Conservation (phyloP, 2,888 invertebrate species). For the Drosophila antonietae region DNA sequence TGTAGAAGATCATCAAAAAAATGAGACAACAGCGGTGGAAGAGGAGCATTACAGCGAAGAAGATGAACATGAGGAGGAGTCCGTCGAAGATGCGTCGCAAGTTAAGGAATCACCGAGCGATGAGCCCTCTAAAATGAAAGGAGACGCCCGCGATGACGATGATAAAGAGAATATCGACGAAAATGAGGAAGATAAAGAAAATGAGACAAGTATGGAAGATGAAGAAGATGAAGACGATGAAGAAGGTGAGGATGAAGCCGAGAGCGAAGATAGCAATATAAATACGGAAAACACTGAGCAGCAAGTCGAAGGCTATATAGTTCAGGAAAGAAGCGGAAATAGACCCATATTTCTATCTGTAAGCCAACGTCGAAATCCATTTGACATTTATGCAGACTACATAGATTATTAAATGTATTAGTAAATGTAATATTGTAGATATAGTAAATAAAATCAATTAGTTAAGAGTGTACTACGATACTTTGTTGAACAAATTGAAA, state of each 20-base stretch:
- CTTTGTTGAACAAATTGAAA: background rate
- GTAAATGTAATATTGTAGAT: background rate
- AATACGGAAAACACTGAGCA: background rate
- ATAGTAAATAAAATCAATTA: conserved; percentile 11
- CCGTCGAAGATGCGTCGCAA: background rate
- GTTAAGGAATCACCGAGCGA: background rate
- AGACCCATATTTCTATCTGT: conserved; percentile 27
- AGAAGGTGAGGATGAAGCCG: background rate
- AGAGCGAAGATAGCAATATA: background rate
- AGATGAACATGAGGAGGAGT: background rate
- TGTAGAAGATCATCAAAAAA: background rate
- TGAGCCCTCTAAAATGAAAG: background rate
- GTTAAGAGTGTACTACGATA: conserved; percentile 6
- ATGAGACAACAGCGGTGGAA: background rate
- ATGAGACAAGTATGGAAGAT: too few species aligned
- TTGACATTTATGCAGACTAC: conserved; percentile 30
- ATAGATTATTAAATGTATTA: conserved; percentile 18
- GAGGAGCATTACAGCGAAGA: conserved; percentile 1
- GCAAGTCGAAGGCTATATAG: conserved; percentile 3
- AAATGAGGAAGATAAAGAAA: background rate
- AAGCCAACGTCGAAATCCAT: conserved; percentile 29
- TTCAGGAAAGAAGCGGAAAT: conserved; percentile 25
- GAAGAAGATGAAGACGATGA: conserved; percentile 6
- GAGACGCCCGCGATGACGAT: background rate
- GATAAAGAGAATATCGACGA: background rate